A percentile compares a stretch with the other conserved stretches of the same genome.
Evolutionary conservation across 2,888 invertebrate species (phyloP).

Genomic region (Merodon equestris): DNA sequence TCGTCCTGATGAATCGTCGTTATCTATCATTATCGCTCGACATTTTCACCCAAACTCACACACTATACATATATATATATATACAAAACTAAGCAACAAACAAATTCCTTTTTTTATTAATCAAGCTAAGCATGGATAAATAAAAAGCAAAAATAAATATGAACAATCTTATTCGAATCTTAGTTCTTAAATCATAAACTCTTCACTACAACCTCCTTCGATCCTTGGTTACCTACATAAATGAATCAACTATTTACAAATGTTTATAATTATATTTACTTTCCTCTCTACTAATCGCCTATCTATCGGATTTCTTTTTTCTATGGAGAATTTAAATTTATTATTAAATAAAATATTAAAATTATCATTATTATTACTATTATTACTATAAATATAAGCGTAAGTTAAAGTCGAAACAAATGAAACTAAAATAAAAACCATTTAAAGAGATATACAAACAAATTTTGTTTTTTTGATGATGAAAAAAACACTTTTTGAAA

Average conservation of each 20-base stretch:
- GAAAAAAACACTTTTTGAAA: slow-evolving; percentile 51
- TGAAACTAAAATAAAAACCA: slow-evolving; percentile 11
- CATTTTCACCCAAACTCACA: slow-evolving; percentile 40
- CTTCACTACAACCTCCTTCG: slow-evolving; percentile 15
- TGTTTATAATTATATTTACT: slow-evolving; percentile 44
- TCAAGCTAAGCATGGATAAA: not conserved
- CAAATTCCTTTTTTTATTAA: slow-evolving; percentile 47
- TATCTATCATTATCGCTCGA: slow-evolving; percentile 61
- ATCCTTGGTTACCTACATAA: slow-evolving; percentile 24
- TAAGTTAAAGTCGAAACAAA: slow-evolving; percentile 43
- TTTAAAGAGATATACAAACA: slow-evolving; percentile 31
- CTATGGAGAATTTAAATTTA: slow-evolving; percentile 62
- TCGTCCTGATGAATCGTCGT: slow-evolving; percentile 60
- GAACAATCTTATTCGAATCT: slow-evolving; percentile 67
- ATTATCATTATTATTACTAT: slow-evolving; percentile 57
- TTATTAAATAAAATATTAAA: slow-evolving; percentile 39
- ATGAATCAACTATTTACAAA: slow-evolving; percentile 57
- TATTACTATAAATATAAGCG: slow-evolving; percentile 41
- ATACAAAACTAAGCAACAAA: slow-evolving; percentile 53
- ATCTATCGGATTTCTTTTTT: slow-evolving; percentile 27
- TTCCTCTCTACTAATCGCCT: slow-evolving; percentile 35
- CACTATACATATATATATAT: slow-evolving; percentile 24
- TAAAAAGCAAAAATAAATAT: not conserved
- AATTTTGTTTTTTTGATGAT: not conserved
- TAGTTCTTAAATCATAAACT: slow-evolving; percentile 54